phyloP scores from a whole-genome alignment of 1,140 invertebrate genomes.

The Choristoneura fumiferana region DNA sequence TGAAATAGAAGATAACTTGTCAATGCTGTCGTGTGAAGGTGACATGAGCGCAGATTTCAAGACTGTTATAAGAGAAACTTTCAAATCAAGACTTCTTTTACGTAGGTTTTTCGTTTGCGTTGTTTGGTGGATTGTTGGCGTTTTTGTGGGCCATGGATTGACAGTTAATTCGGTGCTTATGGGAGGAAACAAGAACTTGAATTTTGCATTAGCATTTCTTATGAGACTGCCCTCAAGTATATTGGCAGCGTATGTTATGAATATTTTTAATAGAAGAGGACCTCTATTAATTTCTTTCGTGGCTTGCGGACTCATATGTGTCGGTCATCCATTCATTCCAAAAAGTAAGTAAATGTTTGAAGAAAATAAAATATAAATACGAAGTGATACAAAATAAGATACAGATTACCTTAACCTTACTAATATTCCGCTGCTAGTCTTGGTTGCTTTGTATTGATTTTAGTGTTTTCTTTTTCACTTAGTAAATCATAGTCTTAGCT shows the following conservation, averaged over 20 bases:
- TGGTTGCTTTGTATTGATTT: not conserved
- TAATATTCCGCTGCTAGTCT: too few species aligned
- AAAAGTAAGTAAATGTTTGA: constrained; percentile 15
- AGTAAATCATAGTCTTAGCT: too few species aligned
- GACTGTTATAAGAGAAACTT: constrained; percentile 7
- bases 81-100: constrained; percentile 15
- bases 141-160: constrained; percentile 87
- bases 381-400: too few species aligned
- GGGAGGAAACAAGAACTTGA: constrained; percentile 80
- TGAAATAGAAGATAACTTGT: not conserved
- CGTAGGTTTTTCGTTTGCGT: constrained; percentile 72
- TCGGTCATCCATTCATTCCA: constrained; percentile 18
- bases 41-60: not conserved
- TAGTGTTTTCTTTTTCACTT: too few species aligned
- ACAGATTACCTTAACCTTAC: too few species aligned
- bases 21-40: not conserved
- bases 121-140: constrained; percentile 82
- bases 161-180: constrained; percentile 85
- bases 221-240: constrained; percentile 84
- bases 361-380: too few species aligned
- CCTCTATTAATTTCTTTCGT: constrained; percentile 8
- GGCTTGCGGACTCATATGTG: constrained; percentile 7
- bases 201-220: constrained; percentile 80
- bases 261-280: constrained; percentile 3
- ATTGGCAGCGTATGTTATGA: constrained; percentile 42